Percentiles rank a stretch among this genome's conserved stretches.
Conservation (phyloP, 2,888 invertebrate species). For the Mycalesis mineus region DNA sequence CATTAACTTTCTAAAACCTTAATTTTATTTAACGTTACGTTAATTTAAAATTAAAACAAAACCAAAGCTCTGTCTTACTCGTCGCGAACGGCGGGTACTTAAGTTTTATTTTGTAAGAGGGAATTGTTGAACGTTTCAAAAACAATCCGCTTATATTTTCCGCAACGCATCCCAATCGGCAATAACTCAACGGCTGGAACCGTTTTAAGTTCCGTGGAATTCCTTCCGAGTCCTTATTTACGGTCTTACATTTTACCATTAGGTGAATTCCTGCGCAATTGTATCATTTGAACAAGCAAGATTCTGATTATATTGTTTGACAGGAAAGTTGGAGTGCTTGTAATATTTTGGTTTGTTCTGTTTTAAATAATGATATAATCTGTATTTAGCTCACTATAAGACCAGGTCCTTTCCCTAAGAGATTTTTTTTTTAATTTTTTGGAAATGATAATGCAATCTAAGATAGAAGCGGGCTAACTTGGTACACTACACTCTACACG, state of each 20-base stretch:
- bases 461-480: too few species aligned
- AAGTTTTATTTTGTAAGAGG: neutral
- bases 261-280: slow-evolving; percentile 4
- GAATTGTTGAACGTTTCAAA: slow-evolving; percentile 25
- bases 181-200: slow-evolving; percentile 27
- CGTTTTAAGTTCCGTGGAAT: slow-evolving; percentile 25
- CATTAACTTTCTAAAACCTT: too few species aligned
- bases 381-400: too few species aligned
- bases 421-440: too few species aligned
- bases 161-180: slow-evolving; percentile 27
- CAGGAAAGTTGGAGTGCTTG: neutral
- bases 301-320: neutral
- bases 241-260: slow-evolving; percentile 14
- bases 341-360: neutral
- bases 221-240: slow-evolving; percentile 20
- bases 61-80: too few species aligned
- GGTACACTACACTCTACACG: too few species aligned
- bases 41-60: too few species aligned
- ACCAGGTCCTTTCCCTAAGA: too few species aligned
- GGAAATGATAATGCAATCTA: too few species aligned
- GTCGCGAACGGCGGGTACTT: neutral
- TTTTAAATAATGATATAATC: too few species aligned
- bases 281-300: neutral
- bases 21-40: too few species aligned
- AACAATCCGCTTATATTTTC: slow-evolving; percentile 27